A percentile compares a stretch with the other conserved stretches of the same genome.
Conservation (phyloP, 2,888 invertebrate species). For the Eumacrocentrus americanus region DNA sequence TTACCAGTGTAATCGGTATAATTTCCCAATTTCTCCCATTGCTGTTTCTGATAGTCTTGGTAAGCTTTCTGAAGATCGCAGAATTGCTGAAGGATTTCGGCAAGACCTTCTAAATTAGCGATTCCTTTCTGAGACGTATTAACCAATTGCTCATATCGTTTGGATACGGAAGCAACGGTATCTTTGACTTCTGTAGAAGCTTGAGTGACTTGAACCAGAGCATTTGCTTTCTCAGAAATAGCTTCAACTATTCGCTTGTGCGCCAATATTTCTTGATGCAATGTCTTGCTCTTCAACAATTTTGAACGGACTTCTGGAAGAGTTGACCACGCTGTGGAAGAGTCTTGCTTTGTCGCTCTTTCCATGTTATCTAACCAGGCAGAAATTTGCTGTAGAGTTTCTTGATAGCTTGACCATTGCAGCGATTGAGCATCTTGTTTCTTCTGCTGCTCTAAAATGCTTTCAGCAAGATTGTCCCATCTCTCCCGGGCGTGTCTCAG, state of each 20-base stretch:
- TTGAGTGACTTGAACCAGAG: slow-evolving; percentile 68
- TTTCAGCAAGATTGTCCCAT: slow-evolving; percentile 88
- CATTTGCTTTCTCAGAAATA: slow-evolving; percentile 85
- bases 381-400: slow-evolving; percentile 79
- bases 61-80: slow-evolving; percentile 84
- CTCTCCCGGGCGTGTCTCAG: slow-evolving; percentile 79
- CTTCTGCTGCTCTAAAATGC: slow-evolving; percentile 83
- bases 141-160: slow-evolving; percentile 76
- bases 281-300: slow-evolving; percentile 81
- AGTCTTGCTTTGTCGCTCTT: slow-evolving; percentile 74
- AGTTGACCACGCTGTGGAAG: slow-evolving; percentile 75
- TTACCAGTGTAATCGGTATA: slow-evolving; percentile 88
- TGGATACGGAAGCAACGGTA: slow-evolving; percentile 75
- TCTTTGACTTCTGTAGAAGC: slow-evolving; percentile 68
- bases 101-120: slow-evolving; percentile 74
- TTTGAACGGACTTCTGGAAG: slow-evolving; percentile 86
- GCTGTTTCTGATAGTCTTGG: slow-evolving; percentile 87
- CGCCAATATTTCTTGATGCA: slow-evolving; percentile 86
- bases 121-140: slow-evolving; percentile 73
- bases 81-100: slow-evolving; percentile 85
- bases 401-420: slow-evolving; percentile 86
- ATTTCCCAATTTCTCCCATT: slow-evolving; percentile 85
- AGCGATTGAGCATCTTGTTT: slow-evolving; percentile 82
- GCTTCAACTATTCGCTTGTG: slow-evolving; percentile 91
- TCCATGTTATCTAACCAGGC: slow-evolving; percentile 89